Base-by-base conservation (phyloP, 2,113 vertebrate species). In the Pholis gunnellus region DNA sequence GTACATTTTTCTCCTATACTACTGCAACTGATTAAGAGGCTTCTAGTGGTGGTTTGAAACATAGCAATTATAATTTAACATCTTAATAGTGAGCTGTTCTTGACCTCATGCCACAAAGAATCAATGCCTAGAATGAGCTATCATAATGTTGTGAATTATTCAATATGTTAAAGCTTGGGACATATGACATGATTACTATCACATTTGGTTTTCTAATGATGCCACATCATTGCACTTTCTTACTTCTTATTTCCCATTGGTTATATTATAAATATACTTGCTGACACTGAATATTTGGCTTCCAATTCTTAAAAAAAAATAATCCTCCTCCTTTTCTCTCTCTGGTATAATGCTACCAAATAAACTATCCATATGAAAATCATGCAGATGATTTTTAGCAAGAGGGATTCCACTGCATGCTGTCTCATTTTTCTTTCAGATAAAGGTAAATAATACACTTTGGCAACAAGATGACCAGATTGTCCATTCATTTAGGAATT, bases 201-300 rank as follows among this genome's bases (percentile, higher is more conserved):
- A 60, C 38, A 20, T 50, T 29, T 74, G 5, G 5, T 4, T 56
- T 44, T 71, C 5, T 71, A 36, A 54, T 38, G 17, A 46, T 36
- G 22, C 5, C 25, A 63, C 46, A 57, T 63, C 9, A 27, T 56
- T 20, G 31, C 14, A 65, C 25, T 56, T 36, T 9, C 36, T 57
- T 36, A 27, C 34, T 29, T 56, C 7, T 52, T 20, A 52, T 52
- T 52, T 22, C 8, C 31, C 18, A 18, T 52, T 36, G 54, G 63
- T 59, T 65, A 56, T 44, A 75, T 34, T 27, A 57, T 71, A 74
- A 34, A 17, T 10, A 66, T 9, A 57, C 15, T 46, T 57, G 75
- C 29, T 78, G 46, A 79, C 17, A 6, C 15, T 15, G 34, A 27
- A 68, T 63, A 84, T 68, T 63, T 36, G 60, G 50, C 70, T 67